Base-by-base conservation (phyloP, 2,888 invertebrate species). In the Lochmaea capreae region DNA sequence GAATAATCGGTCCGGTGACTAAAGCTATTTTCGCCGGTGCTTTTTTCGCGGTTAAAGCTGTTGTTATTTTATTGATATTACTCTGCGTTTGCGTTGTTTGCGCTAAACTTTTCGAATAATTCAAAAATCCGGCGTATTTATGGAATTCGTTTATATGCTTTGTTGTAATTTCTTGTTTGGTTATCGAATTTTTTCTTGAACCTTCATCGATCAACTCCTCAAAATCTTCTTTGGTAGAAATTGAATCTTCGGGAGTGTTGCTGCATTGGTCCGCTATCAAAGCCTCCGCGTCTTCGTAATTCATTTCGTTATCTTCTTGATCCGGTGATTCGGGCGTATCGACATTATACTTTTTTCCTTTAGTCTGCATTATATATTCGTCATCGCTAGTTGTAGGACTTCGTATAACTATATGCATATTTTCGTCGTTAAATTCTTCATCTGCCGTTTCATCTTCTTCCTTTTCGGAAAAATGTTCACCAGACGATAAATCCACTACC, bases 171-270 rank as follows among this genome's bases (percentile, higher is more conserved):
- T 86, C 85, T 12, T 82, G 82, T 74, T 86, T 87, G 43, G 85
- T 76, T 11, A 85, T 79, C 73, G 86, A 85, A 54, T 91, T 91
- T 76, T 90, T 90, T 0, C 89, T 88, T 74, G 90, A 90, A 0
- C 90, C 91, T 78, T 91, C 90, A 78, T 92, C 92, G 54, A 92
- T 92, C 22, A 92, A 84, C 77, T 91, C 91, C 80, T 92, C 92
- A 79, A 92, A 92, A 82, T 92, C 92, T 84, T 92, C 92, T 78
- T 91, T 90, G 0, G 92, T 91, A 0, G 91, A 90, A 74, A 92
- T 90, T 77, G 90, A 90, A 79, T 91, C 91, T 79, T 92, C 91
- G 0, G 91, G 91, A 1, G 91, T 90, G 79, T 90, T 91, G 0
- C 88, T 88, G 18, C 87, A 88, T 0, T 90, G 89, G 82, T 92